Evolutionary conservation across 1,140 invertebrate genomes (phyloP), one percentile per base, ranked within the genome.

Genomic region (Tetramorium parvispinum): DNA sequence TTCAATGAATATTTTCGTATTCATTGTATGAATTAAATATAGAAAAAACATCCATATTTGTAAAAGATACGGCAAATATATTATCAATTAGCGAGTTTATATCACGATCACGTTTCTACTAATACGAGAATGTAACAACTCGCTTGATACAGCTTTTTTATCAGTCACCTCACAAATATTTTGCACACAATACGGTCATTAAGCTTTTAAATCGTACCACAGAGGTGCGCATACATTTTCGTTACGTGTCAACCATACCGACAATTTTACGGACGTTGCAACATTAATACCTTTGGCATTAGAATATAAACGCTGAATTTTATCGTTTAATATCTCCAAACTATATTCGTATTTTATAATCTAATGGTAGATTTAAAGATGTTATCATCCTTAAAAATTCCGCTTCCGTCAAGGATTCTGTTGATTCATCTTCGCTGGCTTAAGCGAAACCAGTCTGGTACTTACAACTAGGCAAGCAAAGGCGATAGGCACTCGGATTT

Each of bases 141-240:
- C 24, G 66, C 21, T 46, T 43, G 51, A 73, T 73, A 61, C 13
- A 49, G 10, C 40, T 18, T 83, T 32, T 73, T 82, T 43, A 27
- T 57, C 53, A 75, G 40, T 55, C 66, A 40, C 43, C 68, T 75
- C 68, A 75, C 79, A 55, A 43, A 83, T 59, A 24, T 83, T 75
- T 59, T 83, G 68, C 68, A 83, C 79, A 83, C 79, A 83, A 83
- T 83, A 75, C 24, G 13, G 53, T 83, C 79, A 83, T 83, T 83
- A 75, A 59, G 40, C 68, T 83, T 83, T 73, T 83, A 83, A 83
- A 75, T 73, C 24, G 24, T 5, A 51, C 18, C 13, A 40, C 51
- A 57, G 51, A 55, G 18, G 21, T 73, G 40, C 51, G 8, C 24
- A 75, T 83, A 49, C 53, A 75, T 83, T 83, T n/a, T 81, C 24